Evolutionary conservation across 1,140 invertebrate genomes (phyloP).

Genomic region (Colletes gigas): DNA sequence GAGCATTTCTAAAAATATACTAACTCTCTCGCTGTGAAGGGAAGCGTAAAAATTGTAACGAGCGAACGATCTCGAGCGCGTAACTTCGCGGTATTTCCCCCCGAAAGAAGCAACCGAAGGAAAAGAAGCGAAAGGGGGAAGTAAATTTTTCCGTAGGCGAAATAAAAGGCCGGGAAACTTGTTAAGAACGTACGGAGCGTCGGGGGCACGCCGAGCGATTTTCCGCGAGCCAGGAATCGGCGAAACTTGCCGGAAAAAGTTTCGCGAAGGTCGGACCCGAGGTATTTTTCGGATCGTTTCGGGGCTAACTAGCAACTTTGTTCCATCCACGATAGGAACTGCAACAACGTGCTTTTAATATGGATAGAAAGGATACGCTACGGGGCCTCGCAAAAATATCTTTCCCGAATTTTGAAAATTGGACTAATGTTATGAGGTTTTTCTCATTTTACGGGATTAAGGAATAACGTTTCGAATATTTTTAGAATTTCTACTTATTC

Average conservation of each 20-base stretch:
- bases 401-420: too few species aligned
- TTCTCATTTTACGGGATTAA: too few species aligned
- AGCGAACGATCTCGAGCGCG: neutral
- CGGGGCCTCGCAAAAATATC: too few species aligned
- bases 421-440: too few species aligned
- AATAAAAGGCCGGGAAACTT: slow-evolving; percentile 26
- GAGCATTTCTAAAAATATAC: too few species aligned
- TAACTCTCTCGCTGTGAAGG: too few species aligned
- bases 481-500: too few species aligned
- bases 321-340: too few species aligned
- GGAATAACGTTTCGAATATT: too few species aligned
- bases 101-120: neutral
- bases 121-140: neutral
- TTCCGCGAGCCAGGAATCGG: neutral
- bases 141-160: slow-evolving; percentile 1
- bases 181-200: slow-evolving; percentile 23
- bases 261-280: slow-evolving; percentile 9
- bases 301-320: neutral
- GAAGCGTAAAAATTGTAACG: too few species aligned
- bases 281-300: slow-evolving; percentile 23
- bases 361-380: too few species aligned
- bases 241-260: neutral
- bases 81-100: neutral
- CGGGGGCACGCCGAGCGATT: neutral
- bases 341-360: too few species aligned